These are phyloP conservation scores for Ecdyonurus torrentis DNA, from an alignment of 2,888 invertebrate species.

Conservation along the genomic window DNA sequence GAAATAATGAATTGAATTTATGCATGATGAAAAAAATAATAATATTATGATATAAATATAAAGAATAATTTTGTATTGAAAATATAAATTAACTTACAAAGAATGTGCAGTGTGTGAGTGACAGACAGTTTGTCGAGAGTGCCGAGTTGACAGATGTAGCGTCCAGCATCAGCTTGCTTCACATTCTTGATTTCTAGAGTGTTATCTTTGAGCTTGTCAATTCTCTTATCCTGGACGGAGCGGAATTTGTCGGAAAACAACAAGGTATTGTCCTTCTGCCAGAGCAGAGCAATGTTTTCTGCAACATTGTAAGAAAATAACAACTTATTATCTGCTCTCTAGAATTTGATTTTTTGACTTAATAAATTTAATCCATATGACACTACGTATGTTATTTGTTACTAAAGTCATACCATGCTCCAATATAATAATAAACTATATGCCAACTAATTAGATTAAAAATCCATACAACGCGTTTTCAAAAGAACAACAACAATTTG, in stretches of 20 bases:
- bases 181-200: slow-evolving; percentile 9
- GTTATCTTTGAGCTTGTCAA: slow-evolving; percentile 8
- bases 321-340: too few relatives aligned
- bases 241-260: slow-evolving; percentile 10
- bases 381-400: too few relatives aligned
- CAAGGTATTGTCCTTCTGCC: slow-evolving; percentile 7
- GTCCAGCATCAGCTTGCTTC: slow-evolving; percentile 9
- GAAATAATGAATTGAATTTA: background rate
- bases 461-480: too few relatives aligned
- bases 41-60: background rate
- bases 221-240: slow-evolving; percentile 3
- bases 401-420: too few relatives aligned
- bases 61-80: background rate
- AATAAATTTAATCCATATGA: too few relatives aligned
- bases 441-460: too few relatives aligned
- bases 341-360: too few relatives aligned
- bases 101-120: slow-evolving; percentile 8
- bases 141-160: slow-evolving; percentile 10
- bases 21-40: background rate
- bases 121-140: slow-evolving; percentile 4
- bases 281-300: slow-evolving; percentile 10
- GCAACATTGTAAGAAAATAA: too few relatives aligned
- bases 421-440: too few relatives aligned
- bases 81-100: slow-evolving; percentile 10
- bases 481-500: too few relatives aligned